phyloP scores from a whole-genome alignment of 2,797 vertebrate species.

The Catamblyrhynchus diadema region DNA sequence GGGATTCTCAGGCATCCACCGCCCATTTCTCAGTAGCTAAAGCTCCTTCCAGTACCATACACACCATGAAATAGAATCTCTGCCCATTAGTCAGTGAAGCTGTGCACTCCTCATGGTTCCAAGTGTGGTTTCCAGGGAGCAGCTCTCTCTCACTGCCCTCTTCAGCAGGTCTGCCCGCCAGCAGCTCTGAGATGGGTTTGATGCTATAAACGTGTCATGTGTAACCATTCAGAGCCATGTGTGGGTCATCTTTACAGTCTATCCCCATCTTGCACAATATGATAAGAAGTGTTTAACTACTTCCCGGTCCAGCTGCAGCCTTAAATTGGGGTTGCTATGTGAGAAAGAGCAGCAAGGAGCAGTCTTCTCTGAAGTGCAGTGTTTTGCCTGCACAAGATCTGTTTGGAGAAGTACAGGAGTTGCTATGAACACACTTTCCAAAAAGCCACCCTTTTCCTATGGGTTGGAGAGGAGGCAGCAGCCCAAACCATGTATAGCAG shows the following conservation, averaged over 20 bases:
- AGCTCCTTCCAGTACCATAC: not conserved
- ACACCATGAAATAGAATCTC: not conserved
- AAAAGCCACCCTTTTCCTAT: not conserved
- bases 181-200: not conserved
- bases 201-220: not conserved
- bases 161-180: not conserved
- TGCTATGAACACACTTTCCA: not conserved
- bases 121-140: not conserved
- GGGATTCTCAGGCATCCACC: not conserved
- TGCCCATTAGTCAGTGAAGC: not conserved
- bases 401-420: not conserved
- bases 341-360: not conserved
- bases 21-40: not conserved
- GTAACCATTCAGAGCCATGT: not conserved
- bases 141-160: not conserved
- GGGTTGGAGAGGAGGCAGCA: not conserved
- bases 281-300: not conserved
- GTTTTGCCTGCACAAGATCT: not conserved
- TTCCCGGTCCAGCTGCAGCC: not conserved
- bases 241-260: not conserved
- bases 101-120: not conserved
- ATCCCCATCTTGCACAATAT: not conserved
- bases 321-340: not conserved
- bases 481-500: rapidly evolving
- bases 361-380: not conserved